Evolutionary conservation across 2,113 vertebrate species (phyloP).

Genomic region (Syngnathus floridae): DNA sequence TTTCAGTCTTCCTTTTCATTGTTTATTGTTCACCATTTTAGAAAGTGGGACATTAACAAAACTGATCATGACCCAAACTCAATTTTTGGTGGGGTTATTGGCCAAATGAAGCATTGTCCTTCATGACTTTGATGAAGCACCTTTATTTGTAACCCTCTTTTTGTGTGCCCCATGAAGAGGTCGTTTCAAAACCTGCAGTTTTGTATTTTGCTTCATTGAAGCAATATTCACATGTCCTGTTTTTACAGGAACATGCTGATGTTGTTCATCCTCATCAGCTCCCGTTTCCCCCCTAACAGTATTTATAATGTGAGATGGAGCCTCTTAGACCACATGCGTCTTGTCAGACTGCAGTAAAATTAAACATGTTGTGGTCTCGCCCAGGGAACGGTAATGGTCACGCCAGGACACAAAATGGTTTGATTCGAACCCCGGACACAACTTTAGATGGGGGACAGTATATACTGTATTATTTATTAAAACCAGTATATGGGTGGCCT

Average conservation of each 20-base stretch:
- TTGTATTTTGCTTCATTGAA: constrained; percentile 13
- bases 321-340: too few relatives aligned
- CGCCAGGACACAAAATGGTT: too few relatives aligned
- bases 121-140: constrained; percentile 29
- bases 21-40: constrained; percentile 1
- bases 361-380: too few relatives aligned
- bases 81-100: background rate
- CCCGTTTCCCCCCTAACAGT: background rate
- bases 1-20: constrained; percentile 49
- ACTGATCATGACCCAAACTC: background rate
- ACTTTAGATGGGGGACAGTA: too few relatives aligned
- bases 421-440: too few relatives aligned
- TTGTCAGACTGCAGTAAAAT: too few relatives aligned
- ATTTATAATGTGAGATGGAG: background rate
- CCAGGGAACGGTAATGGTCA: too few relatives aligned
- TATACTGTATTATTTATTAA: background rate
- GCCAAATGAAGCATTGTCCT: background rate
- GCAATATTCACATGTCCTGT: background rate
- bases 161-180: constrained; percentile 33
- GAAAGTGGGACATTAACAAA: background rate
- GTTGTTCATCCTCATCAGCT: background rate
- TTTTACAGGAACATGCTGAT: background rate
- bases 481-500: background rate
- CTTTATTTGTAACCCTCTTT: constrained; percentile 32
- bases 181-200: constrained; percentile 20